Conservation (phyloP, 30 jellyfish, hydroid and myxozoan genomes). For the Clytia hemisphaerica region DNA sequence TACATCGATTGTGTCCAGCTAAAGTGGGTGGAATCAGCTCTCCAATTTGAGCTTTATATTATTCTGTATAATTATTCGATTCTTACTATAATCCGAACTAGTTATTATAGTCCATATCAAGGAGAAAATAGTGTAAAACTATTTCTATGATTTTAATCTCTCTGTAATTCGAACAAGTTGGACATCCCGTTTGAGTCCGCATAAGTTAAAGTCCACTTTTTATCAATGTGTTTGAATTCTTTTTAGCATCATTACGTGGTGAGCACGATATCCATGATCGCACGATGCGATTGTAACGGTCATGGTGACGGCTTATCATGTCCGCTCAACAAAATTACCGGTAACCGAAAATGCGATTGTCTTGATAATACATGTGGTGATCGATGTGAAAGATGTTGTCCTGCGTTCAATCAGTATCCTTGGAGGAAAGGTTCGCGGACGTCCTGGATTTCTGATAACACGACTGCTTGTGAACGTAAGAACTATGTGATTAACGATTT, state of each 20-base stretch:
- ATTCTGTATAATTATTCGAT: no score
- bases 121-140: no score
- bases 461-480: conserved; percentile 88
- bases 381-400: conserved; percentile 82
- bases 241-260: conserved; percentile 90
- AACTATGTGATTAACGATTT: background rate
- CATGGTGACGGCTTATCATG: conserved; percentile 87
- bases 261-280: conserved; percentile 48
- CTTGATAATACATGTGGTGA: conserved; percentile 84
- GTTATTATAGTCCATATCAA: no score
- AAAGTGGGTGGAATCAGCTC: no score
- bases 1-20: no score
- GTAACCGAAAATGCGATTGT: conserved; percentile 70
- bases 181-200: no score
- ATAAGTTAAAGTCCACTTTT: no score
- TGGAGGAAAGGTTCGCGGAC: conserved; percentile 75
- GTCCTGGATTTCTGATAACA: conserved; percentile 70
- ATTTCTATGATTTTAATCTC: no score
- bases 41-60: no score
- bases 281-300: conserved; percentile 88
- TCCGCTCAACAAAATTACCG: conserved; percentile 62
- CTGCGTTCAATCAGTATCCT: conserved; percentile 79
- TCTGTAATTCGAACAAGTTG: no score
- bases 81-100: no score
- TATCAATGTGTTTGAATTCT: no score